A percentile compares a stretch with the other conserved stretches of the same genome.
Evolutionary conservation across 2,888 invertebrate genomes (phyloP).

Genomic region (Aradus depressus): DNA sequence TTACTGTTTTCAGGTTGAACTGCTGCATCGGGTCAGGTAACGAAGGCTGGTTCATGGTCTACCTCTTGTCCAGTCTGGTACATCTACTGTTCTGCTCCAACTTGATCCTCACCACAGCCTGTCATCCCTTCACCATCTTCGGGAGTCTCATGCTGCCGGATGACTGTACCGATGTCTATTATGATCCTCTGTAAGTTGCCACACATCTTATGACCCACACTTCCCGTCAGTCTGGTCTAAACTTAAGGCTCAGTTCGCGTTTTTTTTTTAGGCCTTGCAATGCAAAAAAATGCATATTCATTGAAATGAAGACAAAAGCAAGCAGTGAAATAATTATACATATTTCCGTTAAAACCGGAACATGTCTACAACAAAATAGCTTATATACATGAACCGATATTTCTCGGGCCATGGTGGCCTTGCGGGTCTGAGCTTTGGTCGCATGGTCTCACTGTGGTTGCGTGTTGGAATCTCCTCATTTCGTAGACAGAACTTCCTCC

Average conservation of each 20-base stretch:
- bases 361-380: too few relatives aligned
- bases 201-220: too few relatives aligned
- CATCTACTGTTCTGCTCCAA: slow-evolving; percentile 65
- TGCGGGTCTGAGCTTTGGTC: too few relatives aligned
- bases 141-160: slow-evolving; percentile 63
- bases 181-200: slow-evolving; percentile 56
- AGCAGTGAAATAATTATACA: too few relatives aligned
- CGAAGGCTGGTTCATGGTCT: slow-evolving; percentile 58
- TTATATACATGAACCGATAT: too few relatives aligned
- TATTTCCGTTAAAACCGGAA: too few relatives aligned
- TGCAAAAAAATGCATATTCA: background rate
- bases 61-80: slow-evolving; percentile 52
- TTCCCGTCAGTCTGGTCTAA: too few relatives aligned
- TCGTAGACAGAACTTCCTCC: too few relatives aligned
- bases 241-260: background rate
- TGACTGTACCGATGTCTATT: slow-evolving; percentile 74
- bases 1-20: slow-evolving; percentile 54
- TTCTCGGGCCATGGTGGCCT: too few relatives aligned
- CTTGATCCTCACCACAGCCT: slow-evolving; percentile 73
- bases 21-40: slow-evolving; percentile 76
- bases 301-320: background rate
- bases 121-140: slow-evolving; percentile 62
- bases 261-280: background rate
- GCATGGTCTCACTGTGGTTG: too few relatives aligned
- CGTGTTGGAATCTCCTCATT: too few relatives aligned